Evolutionary conservation across 2,797 vertebrate species (phyloP).

Genomic region (Acipenser oxyrinchus): DNA sequence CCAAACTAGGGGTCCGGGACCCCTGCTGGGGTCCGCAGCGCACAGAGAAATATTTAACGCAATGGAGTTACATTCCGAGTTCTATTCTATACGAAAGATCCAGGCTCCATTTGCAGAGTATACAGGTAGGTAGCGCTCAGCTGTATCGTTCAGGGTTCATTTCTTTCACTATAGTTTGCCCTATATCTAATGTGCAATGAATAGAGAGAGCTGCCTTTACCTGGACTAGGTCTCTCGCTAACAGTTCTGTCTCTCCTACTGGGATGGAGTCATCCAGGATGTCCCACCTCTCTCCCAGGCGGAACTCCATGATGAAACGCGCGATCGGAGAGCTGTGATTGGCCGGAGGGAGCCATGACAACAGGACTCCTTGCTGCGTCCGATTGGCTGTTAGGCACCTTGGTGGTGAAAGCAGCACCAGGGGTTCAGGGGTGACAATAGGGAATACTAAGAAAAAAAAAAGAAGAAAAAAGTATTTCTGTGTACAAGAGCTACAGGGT

Average conservation of each 20-base stretch:
- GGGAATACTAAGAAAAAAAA: constrained; percentile 73
- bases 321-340: constrained; percentile 94
- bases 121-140: no score
- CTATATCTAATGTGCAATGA: no score
- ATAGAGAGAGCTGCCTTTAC: constrained; percentile 45
- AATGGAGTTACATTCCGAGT: no score
- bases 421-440: constrained; percentile 96
- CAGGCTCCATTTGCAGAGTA: no score
- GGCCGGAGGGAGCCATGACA: constrained; percentile 94
- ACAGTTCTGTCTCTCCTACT: constrained; percentile 81
- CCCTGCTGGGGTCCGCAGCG: no score
- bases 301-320: constrained; percentile 94
- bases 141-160: no score
- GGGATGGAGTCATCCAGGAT: constrained; percentile 84
- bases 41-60: no score
- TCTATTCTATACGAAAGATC: no score
- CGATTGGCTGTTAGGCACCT: constrained; percentile 99
- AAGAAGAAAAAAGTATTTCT: neutral
- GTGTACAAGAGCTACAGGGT: no score
- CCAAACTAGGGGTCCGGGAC: no score
- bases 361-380: constrained; percentile 95
- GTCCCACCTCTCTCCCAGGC: constrained; percentile 90
- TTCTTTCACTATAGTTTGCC: no score
- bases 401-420: constrained; percentile 98
- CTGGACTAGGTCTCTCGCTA: constrained; percentile 94